Percentiles rank a stretch among this genome's conserved stretches.
These are phyloP conservation scores for Sinodicranocentrus sp. DNA, from an alignment of 2,888 invertebrate species.

Conservation along the genomic window DNA sequence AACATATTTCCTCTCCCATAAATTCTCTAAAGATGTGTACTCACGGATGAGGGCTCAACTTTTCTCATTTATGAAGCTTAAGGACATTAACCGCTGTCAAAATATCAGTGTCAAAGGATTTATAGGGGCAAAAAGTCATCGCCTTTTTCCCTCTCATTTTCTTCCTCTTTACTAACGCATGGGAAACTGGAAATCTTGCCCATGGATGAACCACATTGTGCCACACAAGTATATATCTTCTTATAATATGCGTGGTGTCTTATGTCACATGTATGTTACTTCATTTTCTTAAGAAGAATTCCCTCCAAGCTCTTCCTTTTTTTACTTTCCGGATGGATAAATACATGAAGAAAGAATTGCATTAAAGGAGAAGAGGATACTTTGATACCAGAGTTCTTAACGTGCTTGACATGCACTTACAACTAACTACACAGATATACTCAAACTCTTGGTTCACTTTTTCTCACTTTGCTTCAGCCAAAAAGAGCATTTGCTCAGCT, in stretches of 20 bases:
- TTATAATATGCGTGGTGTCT: not conserved
- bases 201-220: too few relatives aligned
- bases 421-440: slow-evolving; percentile 33
- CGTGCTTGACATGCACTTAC: slow-evolving; percentile 45
- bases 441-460: slow-evolving; percentile 11
- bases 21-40: slow-evolving; percentile 44
- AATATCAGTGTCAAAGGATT: slow-evolving; percentile 64
- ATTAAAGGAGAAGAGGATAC: slow-evolving; percentile 16
- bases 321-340: slow-evolving; percentile 39
- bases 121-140: slow-evolving; percentile 57
- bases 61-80: slow-evolving; percentile 62
- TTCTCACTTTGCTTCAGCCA: slow-evolving; percentile 11
- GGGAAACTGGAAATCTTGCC: too few relatives aligned
- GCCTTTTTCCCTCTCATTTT: slow-evolving; percentile 30
- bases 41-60: slow-evolving; percentile 47
- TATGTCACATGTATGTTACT: slow-evolving; percentile 1
- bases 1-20: slow-evolving; percentile 47
- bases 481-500: too few relatives aligned
- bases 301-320: slow-evolving; percentile 2
- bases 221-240: not conserved
- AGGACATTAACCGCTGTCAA: slow-evolving; percentile 63
- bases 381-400: slow-evolving; percentile 20
- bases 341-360: slow-evolving; percentile 42
- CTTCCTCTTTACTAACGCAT: not conserved
- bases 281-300: slow-evolving; percentile 25